Evolutionary conservation across 2,113 vertebrate species (phyloP).

Genomic region (Nannospalax galili): DNA sequence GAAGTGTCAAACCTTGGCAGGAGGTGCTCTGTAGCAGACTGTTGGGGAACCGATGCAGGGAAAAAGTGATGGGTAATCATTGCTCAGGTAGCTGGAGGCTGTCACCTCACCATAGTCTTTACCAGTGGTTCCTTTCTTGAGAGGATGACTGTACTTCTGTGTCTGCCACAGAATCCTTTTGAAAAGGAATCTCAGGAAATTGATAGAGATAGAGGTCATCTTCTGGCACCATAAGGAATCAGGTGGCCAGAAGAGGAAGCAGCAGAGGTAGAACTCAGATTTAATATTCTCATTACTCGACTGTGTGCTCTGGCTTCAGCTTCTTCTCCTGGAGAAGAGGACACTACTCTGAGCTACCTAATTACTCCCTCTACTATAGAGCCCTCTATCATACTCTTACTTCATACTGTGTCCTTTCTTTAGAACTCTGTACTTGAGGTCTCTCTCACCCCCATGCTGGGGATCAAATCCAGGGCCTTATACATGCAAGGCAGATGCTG

Average conservation of each 20-base stretch:
- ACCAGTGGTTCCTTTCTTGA: not conserved
- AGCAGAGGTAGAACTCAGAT: not conserved
- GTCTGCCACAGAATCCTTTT: not conserved
- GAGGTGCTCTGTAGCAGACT: not conserved
- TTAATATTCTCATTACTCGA: not conserved
- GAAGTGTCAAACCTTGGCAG: not conserved
- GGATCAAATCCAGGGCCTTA: not conserved
- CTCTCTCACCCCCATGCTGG: not conserved
- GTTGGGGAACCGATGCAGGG: too few relatives aligned
- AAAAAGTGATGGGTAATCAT: not conserved
- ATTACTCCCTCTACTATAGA: not conserved
- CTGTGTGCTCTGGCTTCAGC: not conserved
- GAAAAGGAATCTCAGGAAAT: slow-evolving; percentile 4
- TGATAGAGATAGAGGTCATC: not conserved
- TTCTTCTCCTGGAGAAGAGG: slow-evolving; percentile 7
- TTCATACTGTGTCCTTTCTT: too few relatives aligned
- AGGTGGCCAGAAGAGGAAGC: not conserved
- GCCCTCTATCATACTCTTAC: not conserved
- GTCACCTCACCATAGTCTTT: not conserved
- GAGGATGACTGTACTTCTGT: not conserved
- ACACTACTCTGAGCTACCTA: not conserved
- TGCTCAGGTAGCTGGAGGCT: not conserved
- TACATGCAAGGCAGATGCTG: not conserved
- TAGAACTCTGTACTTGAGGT: too few relatives aligned
- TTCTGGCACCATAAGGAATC: not conserved